These are phyloP conservation scores for Ceratotherium simum DNA, from an alignment of 2,113 vertebrate genomes.

Conservation along the genomic window DNA sequence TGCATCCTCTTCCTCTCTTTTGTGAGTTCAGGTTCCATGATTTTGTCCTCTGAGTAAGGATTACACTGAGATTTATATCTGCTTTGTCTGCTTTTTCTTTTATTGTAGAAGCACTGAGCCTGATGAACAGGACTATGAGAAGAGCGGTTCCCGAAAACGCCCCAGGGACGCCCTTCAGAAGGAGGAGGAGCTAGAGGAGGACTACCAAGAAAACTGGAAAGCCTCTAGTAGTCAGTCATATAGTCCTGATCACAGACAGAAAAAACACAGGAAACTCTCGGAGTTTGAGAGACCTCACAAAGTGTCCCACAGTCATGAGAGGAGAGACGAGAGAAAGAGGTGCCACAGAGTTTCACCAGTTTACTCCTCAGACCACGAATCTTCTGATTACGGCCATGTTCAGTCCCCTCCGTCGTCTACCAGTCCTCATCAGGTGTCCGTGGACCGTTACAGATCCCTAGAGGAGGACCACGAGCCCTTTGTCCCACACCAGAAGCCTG, in stretches of 20 bases:
- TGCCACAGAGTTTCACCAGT: constrained; percentile 85
- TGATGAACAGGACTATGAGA: constrained; percentile 87
- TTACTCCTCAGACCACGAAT: constrained; percentile 88
- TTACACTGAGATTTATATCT: not conserved
- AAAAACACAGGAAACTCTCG: constrained; percentile 82
- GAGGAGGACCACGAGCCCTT: constrained; percentile 84
- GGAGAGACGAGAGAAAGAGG: constrained; percentile 84
- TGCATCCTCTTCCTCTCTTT: not conserved
- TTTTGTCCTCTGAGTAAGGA: not conserved
- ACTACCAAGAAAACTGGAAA: constrained; percentile 88
- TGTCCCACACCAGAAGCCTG: constrained; percentile 75
- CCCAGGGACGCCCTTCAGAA: constrained; percentile 87
- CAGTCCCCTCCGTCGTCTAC: constrained; percentile 90
- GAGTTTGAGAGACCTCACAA: constrained; percentile 84
- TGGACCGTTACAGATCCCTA: constrained; percentile 81
- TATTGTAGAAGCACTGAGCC: constrained; percentile 84
- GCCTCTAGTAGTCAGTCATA: constrained; percentile 84
- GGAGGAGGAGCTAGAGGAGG: constrained; percentile 87
- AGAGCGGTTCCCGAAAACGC: constrained; percentile 86
- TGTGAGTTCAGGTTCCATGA: not conserved
- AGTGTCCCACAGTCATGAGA: constrained; percentile 69
- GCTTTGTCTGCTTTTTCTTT: not conserved
- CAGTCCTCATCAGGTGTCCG: constrained; percentile 86
- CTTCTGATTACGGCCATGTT: constrained; percentile 87
- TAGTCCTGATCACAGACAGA: constrained; percentile 84